These are phyloP conservation scores for Parazoanthus darwini DNA, from an alignment of 92 coral and sea anemone genomes.

Conservation along the genomic window DNA sequence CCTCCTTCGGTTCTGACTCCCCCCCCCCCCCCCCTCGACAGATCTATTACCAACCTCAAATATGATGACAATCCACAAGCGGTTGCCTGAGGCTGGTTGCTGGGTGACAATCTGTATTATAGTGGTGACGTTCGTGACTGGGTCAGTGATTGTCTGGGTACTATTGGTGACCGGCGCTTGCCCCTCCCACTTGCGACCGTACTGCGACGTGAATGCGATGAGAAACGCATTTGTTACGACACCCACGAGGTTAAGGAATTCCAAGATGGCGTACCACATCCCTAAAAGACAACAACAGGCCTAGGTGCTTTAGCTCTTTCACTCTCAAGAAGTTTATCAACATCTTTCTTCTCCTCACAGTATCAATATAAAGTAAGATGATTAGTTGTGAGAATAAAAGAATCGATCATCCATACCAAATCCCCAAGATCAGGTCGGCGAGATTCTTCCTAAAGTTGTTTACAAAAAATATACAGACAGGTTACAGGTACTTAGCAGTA, in stretches of 20 bases:
- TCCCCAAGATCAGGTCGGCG: no score
- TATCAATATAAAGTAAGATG: no score
- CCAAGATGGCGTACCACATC: constrained; percentile 94
- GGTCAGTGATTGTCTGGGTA: constrained; percentile 60
- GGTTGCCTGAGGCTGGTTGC: constrained; percentile 58
- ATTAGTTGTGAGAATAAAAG: background rate
- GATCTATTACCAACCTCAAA: constrained; percentile 71
- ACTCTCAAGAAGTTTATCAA: no score
- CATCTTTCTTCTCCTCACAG: no score
- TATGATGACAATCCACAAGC: constrained; percentile 87
- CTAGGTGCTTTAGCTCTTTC: no score
- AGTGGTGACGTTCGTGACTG: constrained; percentile 70
- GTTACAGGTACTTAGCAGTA: no score
- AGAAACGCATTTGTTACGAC: constrained; percentile 93
- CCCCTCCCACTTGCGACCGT: constrained; percentile 93
- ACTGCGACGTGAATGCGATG: constrained; percentile 93
- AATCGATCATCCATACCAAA: background rate
- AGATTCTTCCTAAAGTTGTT: no score
- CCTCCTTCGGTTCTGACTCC: no score
- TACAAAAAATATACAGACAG: no score
- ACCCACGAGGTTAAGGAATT: constrained; percentile 92
- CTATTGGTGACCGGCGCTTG: constrained; percentile 51
- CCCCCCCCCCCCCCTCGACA: background rate
- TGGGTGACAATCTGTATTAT: constrained; percentile 61
- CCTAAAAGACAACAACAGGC: constrained; percentile 47